Evolutionary conservation across 2,797 vertebrate species (phyloP), one percentile per base, ranked within the genome.

Genomic region (Periparus ater): DNA sequence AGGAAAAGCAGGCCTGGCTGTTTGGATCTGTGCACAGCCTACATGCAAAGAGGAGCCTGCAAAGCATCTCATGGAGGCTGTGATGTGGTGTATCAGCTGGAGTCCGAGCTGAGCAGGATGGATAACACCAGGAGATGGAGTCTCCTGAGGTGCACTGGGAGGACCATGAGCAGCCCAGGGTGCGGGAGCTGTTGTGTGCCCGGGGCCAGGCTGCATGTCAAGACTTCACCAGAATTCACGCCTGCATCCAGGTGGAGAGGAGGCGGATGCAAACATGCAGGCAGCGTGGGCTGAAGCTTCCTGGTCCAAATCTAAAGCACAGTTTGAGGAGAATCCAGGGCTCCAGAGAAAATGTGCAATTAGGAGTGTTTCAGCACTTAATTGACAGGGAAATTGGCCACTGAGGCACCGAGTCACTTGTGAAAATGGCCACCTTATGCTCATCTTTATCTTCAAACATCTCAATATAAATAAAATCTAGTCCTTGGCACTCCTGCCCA

Each of bases 221-320:
- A 67, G 92, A 42, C 30, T 82, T 6, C 61, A 29, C 11, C 57
- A 71, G 58, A 71, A 85, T 13, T 60, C 61, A 38, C 0, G 44
- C 10, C 6, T 48, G 88, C 58, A 58, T 51, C 80, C 92, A 94
- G 92, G 91, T 90, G 80, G 91, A 80, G 95, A 96, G 84, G 83
- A 90, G 80, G 94, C 26, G 55, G 83, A 88, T 60, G 67, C 86
- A 81, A 91, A 79, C 78, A 78, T 9, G 29, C 85, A 66, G 89
- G 73, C 76, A 89, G 93, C 3, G 74, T 95, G 95, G 96, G 96
- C 90, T 91, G 77, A 72, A 90, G 83, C 73, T 94, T 90, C 91
- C 95, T 73, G 83, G 93, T 70, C 91, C 71, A 93, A 84, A 78
- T 62, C 83, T 72, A 67, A 76, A 86, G 77, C 80, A 86, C 47